Evolutionary conservation across 2,113 vertebrate genomes (phyloP), one percentile per base, ranked within the genome.

Genomic region (Uria aalge): DNA sequence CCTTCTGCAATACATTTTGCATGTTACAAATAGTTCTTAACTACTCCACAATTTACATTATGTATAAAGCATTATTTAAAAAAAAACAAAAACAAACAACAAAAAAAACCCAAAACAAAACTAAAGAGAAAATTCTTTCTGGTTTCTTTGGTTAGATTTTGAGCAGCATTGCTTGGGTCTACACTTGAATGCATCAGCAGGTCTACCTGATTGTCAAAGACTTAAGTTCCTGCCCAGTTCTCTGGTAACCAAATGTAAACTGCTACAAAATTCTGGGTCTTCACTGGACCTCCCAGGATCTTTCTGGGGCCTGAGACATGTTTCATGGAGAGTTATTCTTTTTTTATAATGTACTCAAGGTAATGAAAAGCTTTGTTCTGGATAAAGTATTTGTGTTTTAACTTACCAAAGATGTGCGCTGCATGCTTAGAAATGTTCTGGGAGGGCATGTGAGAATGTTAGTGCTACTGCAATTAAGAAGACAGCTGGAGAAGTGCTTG

Each of bases 331-430:
- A 60, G 8, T 27, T 41, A 15, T 30, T 52, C 2, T 48, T 47
- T 45, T 17, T 53, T 41, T 19, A 32, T 60, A 41, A 36, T 21
- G 6, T 10, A 41, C 6, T 73, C 17, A 72, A 40, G 11, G 15
- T 23, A 53, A 45, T 14, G 23, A 66, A 59, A 53, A 60, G 2
- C 7, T 45, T 30, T 8, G 40, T 64, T 81, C 15, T 10, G 47
- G 34, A n/a, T 23, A 47, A 64, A 63, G 9, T 11, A 29, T 47
- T 47, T 90, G 9, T 50, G 18, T 53, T 71, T 75, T 81, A 43
- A 41, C 8, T 18, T 15, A 60, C 13, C 10, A 38, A 60, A 73
- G 11, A 36, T 11, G 15, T 1, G 2, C 0, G 0, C n/a, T 73
- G 15, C 24, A 41, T 27, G 12, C 17, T 63, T 48, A 80, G 32